Evolutionary conservation across 2,888 invertebrate genomes (phyloP), one percentile per base, ranked within the genome.

Genomic region (Blera fallax): DNA sequence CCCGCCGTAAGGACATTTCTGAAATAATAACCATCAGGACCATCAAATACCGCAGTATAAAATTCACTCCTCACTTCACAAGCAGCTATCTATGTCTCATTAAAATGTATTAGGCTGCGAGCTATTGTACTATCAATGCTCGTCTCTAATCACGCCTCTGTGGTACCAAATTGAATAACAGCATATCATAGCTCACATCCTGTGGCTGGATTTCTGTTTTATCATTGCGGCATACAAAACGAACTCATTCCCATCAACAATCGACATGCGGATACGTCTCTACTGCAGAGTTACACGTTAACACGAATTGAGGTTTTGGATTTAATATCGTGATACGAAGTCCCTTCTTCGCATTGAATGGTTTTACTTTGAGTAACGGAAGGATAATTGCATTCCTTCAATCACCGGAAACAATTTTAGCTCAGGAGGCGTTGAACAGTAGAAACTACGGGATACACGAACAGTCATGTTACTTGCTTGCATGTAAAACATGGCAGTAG

Each of bases 301-400:
- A 40, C 62, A 58, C 16, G 54, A n/a, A 65, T 67, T 65, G 78
- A 37, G 70, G 82, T 72, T 83, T 67, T 10, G 40, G 65, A 78
- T 83, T 56, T 70, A 43, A 40, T 78, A 24, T 52, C 70, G 43
- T 40, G 74, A 85, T 80, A 76, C 58, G 37, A 60, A 70, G 70
- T 65, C 70, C 64, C 64, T 76, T 70, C 65, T 45, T 69, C 6
- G 43, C 21, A 80, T 32, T 74, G 73, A 74, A 84, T 69, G 62
- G 50, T 52, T 64, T 34, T 6, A 37, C 69, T 76, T 64, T 65
- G 64, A 80, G 70, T 50, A 37, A 43, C 74, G 69, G 64, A 79
- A 58, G 65, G 69, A 80, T 80, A 80, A 76, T 80, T 80, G 67
- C 79, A 76, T 65, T 80, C 70, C 64, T 37, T n/a, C 67, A 54